phyloP scores from a whole-genome alignment of 2,113 vertebrate genomes.

The Seriola aureovittata region DNA sequence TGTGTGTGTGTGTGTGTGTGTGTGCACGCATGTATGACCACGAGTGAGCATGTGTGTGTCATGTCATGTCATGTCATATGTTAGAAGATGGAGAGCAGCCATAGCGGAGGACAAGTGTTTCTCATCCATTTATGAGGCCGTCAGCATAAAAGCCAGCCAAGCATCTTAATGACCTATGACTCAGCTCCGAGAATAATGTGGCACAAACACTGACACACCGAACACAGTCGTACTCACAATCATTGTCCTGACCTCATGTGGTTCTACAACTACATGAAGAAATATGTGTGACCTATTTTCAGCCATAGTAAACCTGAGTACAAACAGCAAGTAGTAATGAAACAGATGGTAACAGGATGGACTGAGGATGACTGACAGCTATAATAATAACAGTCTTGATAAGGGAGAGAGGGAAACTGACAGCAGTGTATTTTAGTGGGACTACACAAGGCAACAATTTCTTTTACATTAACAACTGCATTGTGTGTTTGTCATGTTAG shows the following conservation, averaged over 20 bases:
- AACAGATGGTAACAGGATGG: background rate
- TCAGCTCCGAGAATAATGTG: slow-evolving; percentile 55
- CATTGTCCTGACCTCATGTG: background rate
- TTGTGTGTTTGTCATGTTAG: no score
- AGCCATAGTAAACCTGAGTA: background rate
- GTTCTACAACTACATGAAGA: background rate
- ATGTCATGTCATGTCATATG: slow-evolving; percentile 35
- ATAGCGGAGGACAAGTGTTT: slow-evolving; percentile 61
- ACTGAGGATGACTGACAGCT: background rate
- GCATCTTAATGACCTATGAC: slow-evolving; percentile 71
- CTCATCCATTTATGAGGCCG: slow-evolving; percentile 64
- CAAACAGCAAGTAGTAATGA: no score
- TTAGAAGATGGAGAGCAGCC: slow-evolving; percentile 39
- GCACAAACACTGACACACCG: slow-evolving; percentile 26
- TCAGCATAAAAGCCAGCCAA: slow-evolving; percentile 69
- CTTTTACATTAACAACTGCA: no score
- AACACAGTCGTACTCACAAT: background rate
- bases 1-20: background rate
- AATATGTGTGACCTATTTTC: background rate
- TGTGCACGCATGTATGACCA: background rate
- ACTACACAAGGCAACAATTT: no score
- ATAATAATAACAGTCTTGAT: background rate
- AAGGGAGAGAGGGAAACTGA: background rate
- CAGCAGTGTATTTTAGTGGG: no score
- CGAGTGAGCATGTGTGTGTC: slow-evolving; percentile 18